Evolutionary conservation across 2,888 invertebrate species (phyloP).

Genomic region (Polietes domitor): DNA sequence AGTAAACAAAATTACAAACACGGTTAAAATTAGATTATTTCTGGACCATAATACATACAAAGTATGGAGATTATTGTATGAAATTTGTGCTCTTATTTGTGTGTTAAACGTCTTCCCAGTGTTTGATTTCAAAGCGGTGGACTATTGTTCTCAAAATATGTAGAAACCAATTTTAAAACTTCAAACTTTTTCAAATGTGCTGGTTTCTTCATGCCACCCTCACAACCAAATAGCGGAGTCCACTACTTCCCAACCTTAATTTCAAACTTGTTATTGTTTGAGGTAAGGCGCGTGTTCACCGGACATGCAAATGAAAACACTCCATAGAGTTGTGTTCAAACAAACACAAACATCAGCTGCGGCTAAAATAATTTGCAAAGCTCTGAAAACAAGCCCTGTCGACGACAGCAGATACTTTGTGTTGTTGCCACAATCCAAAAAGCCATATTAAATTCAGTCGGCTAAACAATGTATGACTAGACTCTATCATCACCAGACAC

Average conservation of each 20-base stretch:
- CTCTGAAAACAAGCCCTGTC: neutral
- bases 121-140: no score
- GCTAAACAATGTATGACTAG: conserved; percentile 13
- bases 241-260: neutral
- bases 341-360: no score
- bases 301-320: conserved; percentile 58
- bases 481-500: conserved; percentile 25
- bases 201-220: neutral
- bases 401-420: neutral
- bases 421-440: neutral
- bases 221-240: neutral
- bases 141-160: no score
- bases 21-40: no score
- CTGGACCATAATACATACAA: no score
- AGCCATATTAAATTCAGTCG: conserved; percentile 53
- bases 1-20: no score
- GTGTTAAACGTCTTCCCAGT: no score
- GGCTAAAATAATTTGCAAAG: no score
- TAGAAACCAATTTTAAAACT: no score
- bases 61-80: no score
- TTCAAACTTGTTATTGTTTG: conserved; percentile 19
- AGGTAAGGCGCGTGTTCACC: conserved; percentile 62
- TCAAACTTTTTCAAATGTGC: no score
- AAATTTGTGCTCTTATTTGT: no score
- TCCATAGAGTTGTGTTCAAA: neutral